These are phyloP conservation scores for Propithecus coquereli DNA, from an alignment of 2,113 vertebrate species.

Conservation along the genomic window DNA sequence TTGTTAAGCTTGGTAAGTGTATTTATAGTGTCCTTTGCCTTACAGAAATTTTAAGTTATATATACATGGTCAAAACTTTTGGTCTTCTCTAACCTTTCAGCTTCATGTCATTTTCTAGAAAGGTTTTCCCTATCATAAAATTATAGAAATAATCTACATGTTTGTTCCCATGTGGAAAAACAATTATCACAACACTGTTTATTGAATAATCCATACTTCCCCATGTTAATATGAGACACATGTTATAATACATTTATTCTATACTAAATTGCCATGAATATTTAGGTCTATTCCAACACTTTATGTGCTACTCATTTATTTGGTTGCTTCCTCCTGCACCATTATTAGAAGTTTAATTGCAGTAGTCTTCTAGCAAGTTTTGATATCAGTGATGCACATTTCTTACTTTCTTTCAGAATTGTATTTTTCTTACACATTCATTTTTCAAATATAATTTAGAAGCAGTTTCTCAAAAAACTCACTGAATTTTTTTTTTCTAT, in stretches of 20 bases:
- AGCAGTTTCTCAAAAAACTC: not conserved
- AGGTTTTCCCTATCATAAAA: not conserved
- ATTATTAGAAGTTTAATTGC: not conserved
- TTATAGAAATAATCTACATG: not conserved
- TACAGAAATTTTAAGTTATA: not conserved
- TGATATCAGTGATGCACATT: not conserved
- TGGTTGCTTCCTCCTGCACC: not conserved
- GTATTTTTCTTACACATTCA: not conserved
- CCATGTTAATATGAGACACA: not conserved
- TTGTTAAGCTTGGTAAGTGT: not conserved
- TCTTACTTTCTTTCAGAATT: not conserved
- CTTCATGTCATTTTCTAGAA: not conserved
- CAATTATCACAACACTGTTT: not conserved
- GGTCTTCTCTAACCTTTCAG: not conserved
- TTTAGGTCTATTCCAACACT: not conserved
- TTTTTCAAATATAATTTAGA: constrained; percentile 35
- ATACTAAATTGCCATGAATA: not conserved
- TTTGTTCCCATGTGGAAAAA: not conserved
- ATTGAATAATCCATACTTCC: not conserved
- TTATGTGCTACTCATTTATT: not conserved
- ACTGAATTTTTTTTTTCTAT: not conserved
- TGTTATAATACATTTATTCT: not conserved
- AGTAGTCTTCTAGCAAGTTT: not conserved
- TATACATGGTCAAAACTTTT: not conserved
- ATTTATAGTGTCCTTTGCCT: not conserved